These are phyloP conservation scores for Phaonia tiefii DNA, from an alignment of 2,888 invertebrate species.

Conservation along the genomic window DNA sequence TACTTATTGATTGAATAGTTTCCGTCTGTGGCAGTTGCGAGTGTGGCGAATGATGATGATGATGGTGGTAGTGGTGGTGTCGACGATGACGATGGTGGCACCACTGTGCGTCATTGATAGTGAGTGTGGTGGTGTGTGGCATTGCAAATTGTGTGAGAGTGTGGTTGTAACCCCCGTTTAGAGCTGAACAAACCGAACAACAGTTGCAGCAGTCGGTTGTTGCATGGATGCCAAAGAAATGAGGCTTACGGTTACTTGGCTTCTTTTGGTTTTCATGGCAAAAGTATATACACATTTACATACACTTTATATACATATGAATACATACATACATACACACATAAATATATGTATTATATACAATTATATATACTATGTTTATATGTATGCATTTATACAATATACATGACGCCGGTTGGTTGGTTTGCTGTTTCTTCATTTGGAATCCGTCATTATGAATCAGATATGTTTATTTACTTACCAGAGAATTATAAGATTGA, in stretches of 20 bases:
- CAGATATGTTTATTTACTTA: too few species aligned
- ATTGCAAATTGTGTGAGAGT: slow-evolving; percentile 14
- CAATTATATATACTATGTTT: neutral
- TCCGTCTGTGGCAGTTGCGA: slow-evolving; percentile 33
- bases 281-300: slow-evolving; percentile 6
- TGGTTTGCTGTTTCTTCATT: neutral
- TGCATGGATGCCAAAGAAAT: slow-evolving; percentile 60
- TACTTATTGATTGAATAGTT: slow-evolving; percentile 37
- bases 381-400: neutral
- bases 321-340: neutral
- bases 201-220: slow-evolving; percentile 47
- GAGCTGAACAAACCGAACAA: neutral
- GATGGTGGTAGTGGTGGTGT: slow-evolving; percentile 1
- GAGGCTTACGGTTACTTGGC: slow-evolving; percentile 67
- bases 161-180: slow-evolving; percentile 7
- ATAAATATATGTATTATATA: neutral
- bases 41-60: too few species aligned
- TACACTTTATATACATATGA: neutral
- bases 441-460: too few species aligned
- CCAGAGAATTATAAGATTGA: too few species aligned
- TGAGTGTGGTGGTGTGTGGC: slow-evolving; percentile 20
- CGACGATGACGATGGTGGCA: too few species aligned
- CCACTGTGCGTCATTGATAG: slow-evolving; percentile 16
- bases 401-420: neutral
- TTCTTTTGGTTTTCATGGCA: slow-evolving; percentile 59